phyloP scores from a whole-genome alignment of 1,140 invertebrate species.

The Drosophila miranda region DNA sequence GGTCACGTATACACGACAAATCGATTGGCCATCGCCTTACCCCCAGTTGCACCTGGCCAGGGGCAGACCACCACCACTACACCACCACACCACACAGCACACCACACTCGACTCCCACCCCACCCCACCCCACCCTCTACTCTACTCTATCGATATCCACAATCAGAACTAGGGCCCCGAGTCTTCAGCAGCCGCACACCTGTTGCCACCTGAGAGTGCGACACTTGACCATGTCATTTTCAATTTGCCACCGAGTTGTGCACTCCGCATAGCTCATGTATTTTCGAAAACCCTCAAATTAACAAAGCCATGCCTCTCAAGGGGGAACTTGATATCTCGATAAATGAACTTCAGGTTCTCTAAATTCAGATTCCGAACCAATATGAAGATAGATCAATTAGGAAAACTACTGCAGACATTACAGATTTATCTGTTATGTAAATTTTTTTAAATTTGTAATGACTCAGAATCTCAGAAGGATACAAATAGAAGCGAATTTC shows the following conservation, averaged over 20 bases:
- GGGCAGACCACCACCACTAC: constrained; percentile 6
- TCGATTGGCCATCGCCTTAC: constrained; percentile 65
- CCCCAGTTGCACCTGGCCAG: constrained; percentile 31
- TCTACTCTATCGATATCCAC: constrained; percentile 1
- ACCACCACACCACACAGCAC: neutral
- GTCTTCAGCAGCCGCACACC: constrained; percentile 46
- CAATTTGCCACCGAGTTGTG: constrained; percentile 20
- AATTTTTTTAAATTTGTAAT: too few species aligned
- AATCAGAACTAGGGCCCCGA: too few species aligned
- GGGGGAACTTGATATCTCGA: too few species aligned
- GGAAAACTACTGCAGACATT: too few species aligned
- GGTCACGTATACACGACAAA: constrained; percentile 77
- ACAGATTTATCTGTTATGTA: too few species aligned
- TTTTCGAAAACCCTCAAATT: too few species aligned
- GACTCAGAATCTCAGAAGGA: too few species aligned
- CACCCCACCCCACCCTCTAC: neutral
- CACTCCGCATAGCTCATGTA: constrained; percentile 1
- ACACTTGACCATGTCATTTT: constrained; percentile 34
- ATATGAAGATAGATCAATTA: too few species aligned
- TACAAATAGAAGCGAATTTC: too few species aligned
- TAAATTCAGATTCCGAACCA: too few species aligned
- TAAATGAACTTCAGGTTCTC: too few species aligned
- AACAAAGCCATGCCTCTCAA: too few species aligned
- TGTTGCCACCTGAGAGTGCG: constrained; percentile 47
- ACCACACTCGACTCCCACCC: neutral